phyloP scores from a whole-genome alignment of 1,140 invertebrate species.

The Drosophila rhopaloa region DNA sequence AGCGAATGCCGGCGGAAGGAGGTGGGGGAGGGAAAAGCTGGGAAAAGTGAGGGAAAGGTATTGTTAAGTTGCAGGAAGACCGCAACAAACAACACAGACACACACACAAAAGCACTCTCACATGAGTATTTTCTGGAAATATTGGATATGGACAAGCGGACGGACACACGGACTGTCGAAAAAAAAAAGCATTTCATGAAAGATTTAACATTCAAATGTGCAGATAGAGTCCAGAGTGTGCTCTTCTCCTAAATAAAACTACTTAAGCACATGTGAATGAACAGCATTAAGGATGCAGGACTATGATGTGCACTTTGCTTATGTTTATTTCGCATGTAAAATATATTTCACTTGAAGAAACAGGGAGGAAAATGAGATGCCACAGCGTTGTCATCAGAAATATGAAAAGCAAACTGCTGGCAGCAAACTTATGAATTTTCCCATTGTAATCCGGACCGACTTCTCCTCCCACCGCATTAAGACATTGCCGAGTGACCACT shows the following conservation, averaged over 20 bases:
- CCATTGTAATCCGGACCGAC: conserved; percentile 31
- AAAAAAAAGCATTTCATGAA: conserved; percentile 70
- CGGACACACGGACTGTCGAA: conserved; percentile 25
- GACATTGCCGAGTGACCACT: conserved; percentile 41
- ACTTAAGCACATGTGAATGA: conserved; percentile 79
- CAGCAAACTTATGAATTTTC: conserved; percentile 63
- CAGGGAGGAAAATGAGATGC: conserved; percentile 6
- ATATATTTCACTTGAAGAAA: conserved; percentile 34
- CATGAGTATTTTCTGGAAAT: conserved; percentile 56
- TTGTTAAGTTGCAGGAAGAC: conserved; percentile 71
- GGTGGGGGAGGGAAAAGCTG: conserved; percentile 7
- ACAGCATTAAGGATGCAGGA: conserved; percentile 51
- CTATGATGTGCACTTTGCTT: conserved; percentile 57
- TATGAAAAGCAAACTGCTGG: conserved; percentile 38
- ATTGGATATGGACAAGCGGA: conserved; percentile 50
- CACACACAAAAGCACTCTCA: conserved; percentile 33
- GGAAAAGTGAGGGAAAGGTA: conserved; percentile 45
- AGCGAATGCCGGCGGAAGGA: conserved; percentile 44
- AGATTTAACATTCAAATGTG: conserved; percentile 83
- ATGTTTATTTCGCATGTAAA: conserved; percentile 64
- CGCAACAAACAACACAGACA: conserved; percentile 43
- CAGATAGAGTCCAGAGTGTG: conserved; percentile 36
- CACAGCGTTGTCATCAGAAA: conserved; percentile 52
- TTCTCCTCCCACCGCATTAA: conserved; percentile 20
- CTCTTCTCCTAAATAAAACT: conserved; percentile 72